These are phyloP conservation scores for Microctenopoma steveboyesi DNA, from an alignment of 2,797 vertebrate species.

Conservation along the genomic window DNA sequence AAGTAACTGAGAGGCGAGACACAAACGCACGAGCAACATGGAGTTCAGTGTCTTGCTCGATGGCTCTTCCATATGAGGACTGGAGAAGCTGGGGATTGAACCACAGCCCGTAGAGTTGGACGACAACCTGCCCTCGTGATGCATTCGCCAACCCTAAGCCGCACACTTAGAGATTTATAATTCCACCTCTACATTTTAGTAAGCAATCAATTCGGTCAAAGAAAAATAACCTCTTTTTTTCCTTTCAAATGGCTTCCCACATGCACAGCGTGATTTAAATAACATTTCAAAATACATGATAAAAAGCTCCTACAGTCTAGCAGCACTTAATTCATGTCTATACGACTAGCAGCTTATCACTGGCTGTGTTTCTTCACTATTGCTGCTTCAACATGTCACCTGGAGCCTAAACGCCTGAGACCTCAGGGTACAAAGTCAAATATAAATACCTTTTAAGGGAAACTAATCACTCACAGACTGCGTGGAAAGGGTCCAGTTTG, in stretches of 20 bases:
- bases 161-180: not conserved
- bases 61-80: no score
- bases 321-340: not conserved
- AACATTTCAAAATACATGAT: not conserved
- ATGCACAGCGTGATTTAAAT: not conserved
- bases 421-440: conserved; percentile 2
- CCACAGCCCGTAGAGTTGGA: no score
- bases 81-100: no score
- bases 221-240: not conserved
- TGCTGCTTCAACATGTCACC: not conserved
- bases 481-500: not conserved
- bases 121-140: not conserved
- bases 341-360: conserved; percentile 6
- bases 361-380: conserved; percentile 8
- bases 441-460: conserved; percentile 38
- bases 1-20: no score
- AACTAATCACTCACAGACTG: conserved; percentile 38
- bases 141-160: not conserved
- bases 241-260: not conserved
- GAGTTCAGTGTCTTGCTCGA: no score
- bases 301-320: not conserved
- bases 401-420: conserved; percentile 1
- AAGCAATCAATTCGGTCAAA: not conserved
- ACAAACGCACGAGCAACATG: no score
- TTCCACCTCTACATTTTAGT: not conserved